Conservation (phyloP, 1,140 invertebrate genomes). For the Gryllus bimaculatus region DNA sequence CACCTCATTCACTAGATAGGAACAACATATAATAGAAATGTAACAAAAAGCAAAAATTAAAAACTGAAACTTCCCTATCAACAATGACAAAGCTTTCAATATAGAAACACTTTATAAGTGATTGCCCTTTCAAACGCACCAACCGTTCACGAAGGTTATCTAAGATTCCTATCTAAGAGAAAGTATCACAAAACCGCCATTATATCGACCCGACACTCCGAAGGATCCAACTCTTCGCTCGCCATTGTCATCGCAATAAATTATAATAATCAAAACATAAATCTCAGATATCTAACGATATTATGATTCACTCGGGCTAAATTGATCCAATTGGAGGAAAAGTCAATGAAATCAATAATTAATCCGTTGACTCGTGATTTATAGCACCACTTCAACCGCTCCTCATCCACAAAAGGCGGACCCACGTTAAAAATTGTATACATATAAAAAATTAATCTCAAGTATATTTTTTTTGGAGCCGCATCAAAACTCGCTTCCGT, state of each 20-base stretch:
- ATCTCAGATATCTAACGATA: background rate
- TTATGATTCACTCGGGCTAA: background rate
- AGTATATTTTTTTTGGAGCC: background rate
- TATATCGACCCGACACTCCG: background rate
- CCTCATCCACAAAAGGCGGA: background rate
- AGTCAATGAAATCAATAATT: background rate
- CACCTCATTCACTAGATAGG: too few species aligned
- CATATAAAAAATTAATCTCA: background rate
- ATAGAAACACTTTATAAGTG: too few species aligned
- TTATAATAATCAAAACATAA: background rate
- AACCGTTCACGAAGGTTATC: background rate
- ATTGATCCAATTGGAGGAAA: background rate
- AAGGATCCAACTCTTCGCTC: background rate
- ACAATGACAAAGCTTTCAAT: too few species aligned
- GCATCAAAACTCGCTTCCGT: background rate
- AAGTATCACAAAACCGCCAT: background rate
- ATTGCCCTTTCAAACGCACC: too few species aligned
- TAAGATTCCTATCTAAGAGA: background rate
- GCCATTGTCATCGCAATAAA: background rate
- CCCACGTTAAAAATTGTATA: background rate
- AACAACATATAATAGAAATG: too few species aligned
- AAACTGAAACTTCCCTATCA: too few species aligned
- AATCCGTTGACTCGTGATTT: background rate
- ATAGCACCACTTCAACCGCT: background rate
- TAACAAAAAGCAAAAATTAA: too few species aligned